A percentile compares a stretch with the other conserved stretches of the same genome.
phyloP scores from a whole-genome alignment of 2,797 vertebrate genomes.

The Schizothorax lantsangensis region DNA sequence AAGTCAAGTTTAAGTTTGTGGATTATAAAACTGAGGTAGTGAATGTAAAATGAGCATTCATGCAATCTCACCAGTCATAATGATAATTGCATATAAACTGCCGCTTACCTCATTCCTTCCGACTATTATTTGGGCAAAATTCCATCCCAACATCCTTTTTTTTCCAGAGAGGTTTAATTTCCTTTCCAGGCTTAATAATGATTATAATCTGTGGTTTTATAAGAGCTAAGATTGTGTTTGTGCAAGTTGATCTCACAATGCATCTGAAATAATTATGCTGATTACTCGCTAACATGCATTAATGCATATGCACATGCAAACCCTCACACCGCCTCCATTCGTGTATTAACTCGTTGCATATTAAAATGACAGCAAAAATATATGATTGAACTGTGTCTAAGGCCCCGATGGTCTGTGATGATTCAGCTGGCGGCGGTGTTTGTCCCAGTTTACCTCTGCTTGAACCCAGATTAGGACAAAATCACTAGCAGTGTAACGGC shows the following conservation, averaged over 20 bases:
- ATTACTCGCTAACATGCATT: conserved; percentile 1
- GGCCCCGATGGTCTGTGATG: background rate
- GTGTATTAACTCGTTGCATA: background rate
- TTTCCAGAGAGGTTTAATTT: background rate
- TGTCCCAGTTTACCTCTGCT: conserved; percentile 23
- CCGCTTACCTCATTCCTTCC: conserved; percentile 6
- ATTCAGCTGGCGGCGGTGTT: background rate
- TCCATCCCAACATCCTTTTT: background rate
- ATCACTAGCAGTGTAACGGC: background rate
- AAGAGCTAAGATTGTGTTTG: background rate
- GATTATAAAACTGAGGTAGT: background rate
- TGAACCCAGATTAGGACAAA: conserved; percentile 3
- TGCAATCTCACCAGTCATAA: conserved; percentile 2
- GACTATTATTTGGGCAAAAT: background rate
- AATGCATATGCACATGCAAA: background rate
- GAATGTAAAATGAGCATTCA: background rate
- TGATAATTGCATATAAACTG: conserved; percentile 12
- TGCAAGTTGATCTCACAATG: background rate
- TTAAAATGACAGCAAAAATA: conserved; percentile 21
- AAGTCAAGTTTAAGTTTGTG: background rate
- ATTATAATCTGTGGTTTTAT: conserved; percentile 12
- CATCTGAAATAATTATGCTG: conserved; percentile 11
- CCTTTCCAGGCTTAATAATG: background rate
- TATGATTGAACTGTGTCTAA: conserved; percentile 7
- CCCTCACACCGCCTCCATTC: conserved; percentile 5